Evolutionary conservation across 2,888 invertebrate genomes (phyloP).

Genomic region (Himalopsyche kuldschensis): DNA sequence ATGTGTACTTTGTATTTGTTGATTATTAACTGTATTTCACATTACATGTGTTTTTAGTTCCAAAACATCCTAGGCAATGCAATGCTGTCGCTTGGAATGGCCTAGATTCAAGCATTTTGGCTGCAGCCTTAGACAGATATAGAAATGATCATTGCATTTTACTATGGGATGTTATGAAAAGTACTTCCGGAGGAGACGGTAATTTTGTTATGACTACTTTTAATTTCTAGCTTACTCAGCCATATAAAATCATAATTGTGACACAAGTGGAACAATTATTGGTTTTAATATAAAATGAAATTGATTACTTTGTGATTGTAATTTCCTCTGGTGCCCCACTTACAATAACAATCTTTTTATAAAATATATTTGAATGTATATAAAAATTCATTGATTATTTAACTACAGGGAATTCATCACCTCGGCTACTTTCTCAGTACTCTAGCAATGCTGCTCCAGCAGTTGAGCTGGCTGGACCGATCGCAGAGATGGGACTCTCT

Average conservation of each 20-base stretch:
- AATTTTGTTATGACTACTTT: not conserved
- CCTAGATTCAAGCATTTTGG: conserved; percentile 76
- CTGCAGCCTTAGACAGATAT: conserved; percentile 86
- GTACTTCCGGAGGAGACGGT: conserved; percentile 45
- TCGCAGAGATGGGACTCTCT: conserved; percentile 78
- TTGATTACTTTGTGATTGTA: not conserved
- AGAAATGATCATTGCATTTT: conserved; percentile 86
- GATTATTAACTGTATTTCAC: not conserved
- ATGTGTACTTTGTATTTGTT: no score
- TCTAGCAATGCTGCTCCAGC: conserved; percentile 46
- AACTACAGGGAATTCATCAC: conserved; percentile 12
- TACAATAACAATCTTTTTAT: not conserved
- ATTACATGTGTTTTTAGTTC: conserved; percentile 57
- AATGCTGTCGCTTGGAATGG: conserved; percentile 89
- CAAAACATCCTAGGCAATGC: conserved; percentile 82
- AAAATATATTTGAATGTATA: not conserved
- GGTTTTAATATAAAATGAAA: not conserved
- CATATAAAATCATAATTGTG: no score
- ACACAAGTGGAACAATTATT: no score
- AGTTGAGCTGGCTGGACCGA: conserved; percentile 61
- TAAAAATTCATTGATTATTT: not conserved
- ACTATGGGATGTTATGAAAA: conserved; percentile 80
- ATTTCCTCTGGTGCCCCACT: not conserved
- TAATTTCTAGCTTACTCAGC: not conserved
- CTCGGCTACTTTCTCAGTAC: conserved; percentile 24